Percentiles rank a stretch among this genome's conserved stretches.
phyloP scores from a whole-genome alignment of 2,888 invertebrate genomes.

The Plebejus argus region DNA sequence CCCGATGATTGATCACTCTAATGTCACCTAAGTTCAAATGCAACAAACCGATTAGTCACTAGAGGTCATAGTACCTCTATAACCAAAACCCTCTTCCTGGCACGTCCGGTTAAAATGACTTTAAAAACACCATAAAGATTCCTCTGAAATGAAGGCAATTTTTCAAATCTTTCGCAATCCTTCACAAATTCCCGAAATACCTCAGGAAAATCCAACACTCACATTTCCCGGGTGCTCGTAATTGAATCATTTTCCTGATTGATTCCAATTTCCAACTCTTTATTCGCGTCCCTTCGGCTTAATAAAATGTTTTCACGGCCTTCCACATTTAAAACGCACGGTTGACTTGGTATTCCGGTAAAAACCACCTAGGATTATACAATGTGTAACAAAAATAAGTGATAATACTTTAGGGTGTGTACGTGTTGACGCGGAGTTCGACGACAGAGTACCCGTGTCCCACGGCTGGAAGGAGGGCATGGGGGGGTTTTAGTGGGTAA shows the following conservation, averaged over 20 bases:
- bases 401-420: no score
- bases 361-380: no score
- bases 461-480: no score
- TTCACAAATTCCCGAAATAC: not conserved
- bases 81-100: no score
- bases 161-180: not conserved
- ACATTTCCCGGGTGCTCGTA: not conserved
- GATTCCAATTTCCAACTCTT: conserved; percentile 13
- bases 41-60: no score
- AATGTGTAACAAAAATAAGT: no score
- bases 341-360: not conserved
- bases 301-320: not conserved
- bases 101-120: not conserved
- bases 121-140: conserved; percentile 1
- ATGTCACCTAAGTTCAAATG: no score
- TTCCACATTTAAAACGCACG: not conserved
- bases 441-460: no score
- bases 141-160: not conserved
- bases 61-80: no score
- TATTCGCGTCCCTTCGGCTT: conserved; percentile 5
- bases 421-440: no score
- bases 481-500: no score
- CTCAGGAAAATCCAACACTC: not conserved
- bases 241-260: conserved; percentile 17
- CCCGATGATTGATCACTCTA: no score